Conservation (phyloP, 2,888 invertebrate genomes). For the Epirrita christyi region DNA sequence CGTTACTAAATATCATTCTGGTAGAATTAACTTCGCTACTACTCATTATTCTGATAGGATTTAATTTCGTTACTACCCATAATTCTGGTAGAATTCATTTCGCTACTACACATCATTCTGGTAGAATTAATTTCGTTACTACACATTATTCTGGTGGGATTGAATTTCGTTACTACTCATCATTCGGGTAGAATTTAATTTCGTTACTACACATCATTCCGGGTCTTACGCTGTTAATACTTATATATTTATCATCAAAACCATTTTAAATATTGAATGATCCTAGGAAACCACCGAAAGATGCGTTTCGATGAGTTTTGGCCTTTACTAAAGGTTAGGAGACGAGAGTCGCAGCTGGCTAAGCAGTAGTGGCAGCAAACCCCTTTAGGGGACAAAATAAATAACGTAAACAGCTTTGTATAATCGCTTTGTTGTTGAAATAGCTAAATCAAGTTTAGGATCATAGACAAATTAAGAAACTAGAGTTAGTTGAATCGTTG, state of each 20-base stretch:
- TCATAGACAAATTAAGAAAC: slow-evolving; percentile 17
- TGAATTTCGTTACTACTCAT: no score
- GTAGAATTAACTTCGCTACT: no score
- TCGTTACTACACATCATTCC: not conserved
- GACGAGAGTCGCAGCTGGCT: not conserved
- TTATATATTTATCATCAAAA: slow-evolving; percentile 4
- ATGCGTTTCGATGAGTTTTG: not conserved
- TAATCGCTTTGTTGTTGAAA: slow-evolving; percentile 1
- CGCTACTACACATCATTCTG: no score
- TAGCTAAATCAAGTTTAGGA: slow-evolving; percentile 9
- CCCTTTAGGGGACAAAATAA: no score
- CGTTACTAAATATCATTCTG: not conserved
- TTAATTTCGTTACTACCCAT: no score
- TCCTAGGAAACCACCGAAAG: not conserved
- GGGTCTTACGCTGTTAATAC: not conserved
- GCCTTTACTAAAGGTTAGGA: not conserved
- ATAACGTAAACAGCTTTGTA: slow-evolving; percentile 14
- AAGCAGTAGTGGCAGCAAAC: no score
- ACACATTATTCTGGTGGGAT: no score
- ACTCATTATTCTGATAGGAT: no score
- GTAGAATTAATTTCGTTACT: no score
- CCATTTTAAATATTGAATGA: not conserved
- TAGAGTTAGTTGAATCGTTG: slow-evolving; percentile 12
- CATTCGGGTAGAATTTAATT: no score
- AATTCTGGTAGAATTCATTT: no score